Percentiles rank a stretch among this genome's conserved stretches.
These are phyloP conservation scores for Sylvilagus floridanus DNA, from an alignment of 2,797 vertebrate genomes.

Conservation along the genomic window DNA sequence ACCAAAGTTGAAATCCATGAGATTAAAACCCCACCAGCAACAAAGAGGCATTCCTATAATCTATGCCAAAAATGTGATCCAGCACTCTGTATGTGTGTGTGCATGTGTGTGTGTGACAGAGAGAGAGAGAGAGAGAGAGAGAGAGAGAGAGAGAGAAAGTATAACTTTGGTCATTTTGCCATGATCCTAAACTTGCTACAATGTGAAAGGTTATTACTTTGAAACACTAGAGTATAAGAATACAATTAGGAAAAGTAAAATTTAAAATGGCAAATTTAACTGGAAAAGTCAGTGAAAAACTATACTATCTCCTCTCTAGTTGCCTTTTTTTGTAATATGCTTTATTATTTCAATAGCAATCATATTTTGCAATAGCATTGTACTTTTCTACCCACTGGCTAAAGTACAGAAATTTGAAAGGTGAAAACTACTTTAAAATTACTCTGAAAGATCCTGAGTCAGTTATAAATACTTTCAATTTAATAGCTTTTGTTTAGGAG, in stretches of 20 bases:
- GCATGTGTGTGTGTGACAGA: no score
- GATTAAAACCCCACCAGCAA: constrained; percentile 35
- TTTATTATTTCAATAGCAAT: constrained; percentile 30
- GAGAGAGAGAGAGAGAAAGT: not conserved
- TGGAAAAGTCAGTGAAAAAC: constrained; percentile 41
- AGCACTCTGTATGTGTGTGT: not conserved
- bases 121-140: not conserved
- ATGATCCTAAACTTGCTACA: constrained; percentile 50
- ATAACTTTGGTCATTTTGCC: constrained; percentile 39
- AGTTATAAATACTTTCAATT: not conserved
- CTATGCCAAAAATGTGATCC: constrained; percentile 44
- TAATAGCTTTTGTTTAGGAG: constrained; percentile 36
- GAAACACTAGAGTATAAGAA: constrained; percentile 28
- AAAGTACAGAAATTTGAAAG: constrained; percentile 42
- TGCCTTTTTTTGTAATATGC: constrained; percentile 28
- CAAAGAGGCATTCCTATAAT: constrained; percentile 40
- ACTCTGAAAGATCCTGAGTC: not conserved
- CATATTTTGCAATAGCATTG: constrained; percentile 48
- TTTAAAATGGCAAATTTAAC: constrained; percentile 25
- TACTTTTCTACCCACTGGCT: not conserved
- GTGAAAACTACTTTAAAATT: constrained; percentile 57
- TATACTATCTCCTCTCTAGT: not conserved
- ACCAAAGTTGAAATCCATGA: constrained; percentile 24
- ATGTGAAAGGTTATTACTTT: not conserved
- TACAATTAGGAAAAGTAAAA: constrained; percentile 48